Evolutionary conservation across 2,113 vertebrate genomes (phyloP).

Genomic region (Cochlearius cochlearius): DNA sequence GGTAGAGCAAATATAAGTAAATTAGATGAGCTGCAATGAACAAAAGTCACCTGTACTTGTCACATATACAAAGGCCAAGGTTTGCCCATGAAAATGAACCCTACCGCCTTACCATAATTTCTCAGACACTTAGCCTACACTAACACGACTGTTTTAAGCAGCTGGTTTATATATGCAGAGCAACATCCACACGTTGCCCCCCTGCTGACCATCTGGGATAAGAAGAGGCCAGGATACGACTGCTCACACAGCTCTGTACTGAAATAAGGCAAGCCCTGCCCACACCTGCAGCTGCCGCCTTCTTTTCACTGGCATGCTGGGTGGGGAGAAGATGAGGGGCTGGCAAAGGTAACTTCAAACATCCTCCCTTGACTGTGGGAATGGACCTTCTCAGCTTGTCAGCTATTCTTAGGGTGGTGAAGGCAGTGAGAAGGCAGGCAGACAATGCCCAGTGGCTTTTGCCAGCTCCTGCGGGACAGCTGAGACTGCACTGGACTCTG

Average conservation of each 20-base stretch:
- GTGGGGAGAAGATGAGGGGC: background rate
- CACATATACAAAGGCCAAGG: background rate
- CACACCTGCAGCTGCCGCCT: background rate
- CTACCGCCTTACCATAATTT: background rate
- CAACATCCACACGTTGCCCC: background rate
- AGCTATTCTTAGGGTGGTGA: background rate
- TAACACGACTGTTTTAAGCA: background rate
- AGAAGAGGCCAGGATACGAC: background rate
- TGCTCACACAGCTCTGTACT: background rate
- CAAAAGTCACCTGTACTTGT: background rate
- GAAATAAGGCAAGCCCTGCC: background rate
- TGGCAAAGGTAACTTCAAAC: background rate
- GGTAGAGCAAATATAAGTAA: background rate
- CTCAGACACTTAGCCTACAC: background rate
- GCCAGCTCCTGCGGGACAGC: background rate
- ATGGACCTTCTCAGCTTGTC: background rate
- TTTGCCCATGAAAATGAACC: background rate
- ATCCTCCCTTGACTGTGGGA: background rate
- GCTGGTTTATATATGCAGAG: background rate
- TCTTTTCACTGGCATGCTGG: rapidly evolving
- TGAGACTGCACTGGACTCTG: background rate
- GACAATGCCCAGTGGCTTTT: background rate
- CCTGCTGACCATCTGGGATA: background rate
- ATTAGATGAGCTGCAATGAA: background rate
- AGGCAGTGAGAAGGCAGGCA: background rate